phyloP scores from a whole-genome alignment of 1,140 invertebrate genomes.

The Sycophila sp. region DNA sequence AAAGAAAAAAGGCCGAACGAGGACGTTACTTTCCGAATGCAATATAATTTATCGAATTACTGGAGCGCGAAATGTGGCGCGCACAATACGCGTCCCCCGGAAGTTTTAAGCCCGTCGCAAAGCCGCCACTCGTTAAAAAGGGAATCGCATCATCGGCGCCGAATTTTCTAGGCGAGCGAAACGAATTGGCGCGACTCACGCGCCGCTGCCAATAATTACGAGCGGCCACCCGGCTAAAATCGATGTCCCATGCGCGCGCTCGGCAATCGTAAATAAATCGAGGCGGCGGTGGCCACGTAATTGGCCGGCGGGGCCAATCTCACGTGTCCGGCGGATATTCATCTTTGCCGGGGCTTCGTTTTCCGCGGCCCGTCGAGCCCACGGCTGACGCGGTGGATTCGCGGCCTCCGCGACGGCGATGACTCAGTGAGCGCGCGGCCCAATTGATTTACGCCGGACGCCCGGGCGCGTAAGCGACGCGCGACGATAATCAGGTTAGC shows the following conservation, averaged over 20 bases:
- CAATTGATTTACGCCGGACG: conserved; percentile 40
- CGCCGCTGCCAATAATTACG: neutral
- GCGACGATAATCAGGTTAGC: conserved; percentile 26
- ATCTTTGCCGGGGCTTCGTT: neutral
- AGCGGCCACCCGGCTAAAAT: neutral
- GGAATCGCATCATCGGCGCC: no score
- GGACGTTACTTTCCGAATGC: no score
- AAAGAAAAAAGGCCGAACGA: no score
- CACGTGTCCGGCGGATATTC: neutral
- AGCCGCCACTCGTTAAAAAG: no score
- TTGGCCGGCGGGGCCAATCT: neutral
- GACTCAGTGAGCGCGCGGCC: neutral
- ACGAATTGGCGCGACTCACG: neutral
- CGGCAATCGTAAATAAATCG: neutral
- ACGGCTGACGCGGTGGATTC: neutral
- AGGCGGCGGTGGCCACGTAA: neutral
- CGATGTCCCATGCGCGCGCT: neutral
- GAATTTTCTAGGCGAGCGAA: no score
- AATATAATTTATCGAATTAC: no score
- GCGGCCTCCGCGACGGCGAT: neutral
- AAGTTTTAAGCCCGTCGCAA: no score
- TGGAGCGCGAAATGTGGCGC: no score
- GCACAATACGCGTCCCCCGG: no score
- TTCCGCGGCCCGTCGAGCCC: no score
- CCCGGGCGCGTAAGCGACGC: conserved; percentile 13